Conservation (phyloP, 2,797 vertebrate species). For the Ataeniobius toweri region DNA sequence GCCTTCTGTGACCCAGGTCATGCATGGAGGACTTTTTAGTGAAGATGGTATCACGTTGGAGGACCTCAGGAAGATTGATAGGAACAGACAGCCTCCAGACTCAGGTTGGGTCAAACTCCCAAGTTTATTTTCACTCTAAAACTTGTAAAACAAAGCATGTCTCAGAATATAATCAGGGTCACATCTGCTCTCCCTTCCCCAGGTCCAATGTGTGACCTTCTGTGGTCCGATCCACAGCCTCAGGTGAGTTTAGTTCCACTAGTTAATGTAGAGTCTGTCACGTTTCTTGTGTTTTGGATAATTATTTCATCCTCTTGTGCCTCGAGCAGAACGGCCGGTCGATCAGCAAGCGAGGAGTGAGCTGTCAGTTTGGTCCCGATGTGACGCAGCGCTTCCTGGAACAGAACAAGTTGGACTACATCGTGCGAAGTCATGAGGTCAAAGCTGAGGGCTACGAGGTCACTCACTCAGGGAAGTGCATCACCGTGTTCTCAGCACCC, state of each 20-base stretch:
- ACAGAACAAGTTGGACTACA: slow-evolving; percentile 90
- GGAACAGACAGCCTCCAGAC: slow-evolving; percentile 94
- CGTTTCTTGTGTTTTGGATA: neutral
- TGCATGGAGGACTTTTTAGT: slow-evolving; percentile 95
- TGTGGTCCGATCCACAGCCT: slow-evolving; percentile 95
- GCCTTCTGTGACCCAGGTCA: slow-evolving; percentile 79
- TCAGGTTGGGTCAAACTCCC: slow-evolving; percentile 77
- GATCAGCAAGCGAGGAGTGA: slow-evolving; percentile 91
- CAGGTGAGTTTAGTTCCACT: slow-evolving; percentile 81
- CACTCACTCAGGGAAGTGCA: slow-evolving; percentile 92
- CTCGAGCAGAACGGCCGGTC: slow-evolving; percentile 86
- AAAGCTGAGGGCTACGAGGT: slow-evolving; percentile 94
- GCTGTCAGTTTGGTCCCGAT: slow-evolving; percentile 94
- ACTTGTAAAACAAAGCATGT: too few relatives aligned
- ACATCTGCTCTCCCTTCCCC: slow-evolving; percentile 16
- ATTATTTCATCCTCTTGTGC: neutral
- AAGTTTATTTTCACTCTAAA: neutral
- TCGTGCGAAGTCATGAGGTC: slow-evolving; percentile 94
- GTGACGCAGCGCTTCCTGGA: slow-evolving; percentile 90
- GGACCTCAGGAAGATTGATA: slow-evolving; percentile 90
- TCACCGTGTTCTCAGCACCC: slow-evolving; percentile 96
- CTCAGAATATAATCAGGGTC: neutral
- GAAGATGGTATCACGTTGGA: slow-evolving; percentile 93
- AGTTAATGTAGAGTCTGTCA: too few relatives aligned
- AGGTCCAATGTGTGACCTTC: slow-evolving; percentile 96